Evolutionary conservation across 1,140 invertebrate species (phyloP).

Genomic region (Drosophila paulistorum): DNA sequence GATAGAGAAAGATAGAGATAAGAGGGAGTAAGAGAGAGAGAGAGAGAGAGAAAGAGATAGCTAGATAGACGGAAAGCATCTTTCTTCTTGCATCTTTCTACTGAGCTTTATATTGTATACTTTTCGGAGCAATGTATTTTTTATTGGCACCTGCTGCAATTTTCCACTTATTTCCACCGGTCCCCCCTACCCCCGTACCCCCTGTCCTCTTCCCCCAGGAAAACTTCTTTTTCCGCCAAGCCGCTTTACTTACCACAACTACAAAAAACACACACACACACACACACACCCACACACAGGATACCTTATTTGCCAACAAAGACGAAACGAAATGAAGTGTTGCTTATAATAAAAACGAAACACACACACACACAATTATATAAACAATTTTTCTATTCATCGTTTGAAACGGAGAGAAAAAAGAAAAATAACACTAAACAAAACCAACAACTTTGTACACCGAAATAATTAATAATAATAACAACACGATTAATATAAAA

Average conservation of each 20-base stretch:
- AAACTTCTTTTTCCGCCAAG: constrained; percentile 40
- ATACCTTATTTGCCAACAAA: constrained; percentile 11
- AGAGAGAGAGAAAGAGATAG: too few species aligned
- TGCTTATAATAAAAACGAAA: background rate
- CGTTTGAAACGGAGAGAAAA: constrained; percentile 36
- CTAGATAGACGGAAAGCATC: background rate
- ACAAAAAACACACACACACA: constrained; percentile 17
- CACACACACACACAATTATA: background rate
- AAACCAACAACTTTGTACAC: constrained; percentile 82
- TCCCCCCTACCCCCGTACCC: background rate
- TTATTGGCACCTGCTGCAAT: constrained; percentile 26
- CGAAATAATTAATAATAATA: constrained; percentile 81
- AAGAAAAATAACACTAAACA: constrained; percentile 61
- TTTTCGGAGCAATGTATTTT: constrained; percentile 36
- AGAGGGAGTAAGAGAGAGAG: background rate
- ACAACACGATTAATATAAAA: constrained; percentile 29
- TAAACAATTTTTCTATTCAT: constrained; percentile 11
- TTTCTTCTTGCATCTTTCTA: constrained; percentile 33
- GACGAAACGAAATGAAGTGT: constrained; percentile 19
- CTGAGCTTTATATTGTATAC: constrained; percentile 54
- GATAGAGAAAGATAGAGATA: background rate
- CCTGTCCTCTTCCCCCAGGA: constrained; percentile 21
- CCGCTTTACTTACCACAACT: constrained; percentile 56
- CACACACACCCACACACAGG: constrained; percentile 1
- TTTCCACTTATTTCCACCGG: constrained; percentile 4